Evolutionary conservation across 2,113 vertebrate genomes (phyloP).

Genomic region (Caracal caracal): DNA sequence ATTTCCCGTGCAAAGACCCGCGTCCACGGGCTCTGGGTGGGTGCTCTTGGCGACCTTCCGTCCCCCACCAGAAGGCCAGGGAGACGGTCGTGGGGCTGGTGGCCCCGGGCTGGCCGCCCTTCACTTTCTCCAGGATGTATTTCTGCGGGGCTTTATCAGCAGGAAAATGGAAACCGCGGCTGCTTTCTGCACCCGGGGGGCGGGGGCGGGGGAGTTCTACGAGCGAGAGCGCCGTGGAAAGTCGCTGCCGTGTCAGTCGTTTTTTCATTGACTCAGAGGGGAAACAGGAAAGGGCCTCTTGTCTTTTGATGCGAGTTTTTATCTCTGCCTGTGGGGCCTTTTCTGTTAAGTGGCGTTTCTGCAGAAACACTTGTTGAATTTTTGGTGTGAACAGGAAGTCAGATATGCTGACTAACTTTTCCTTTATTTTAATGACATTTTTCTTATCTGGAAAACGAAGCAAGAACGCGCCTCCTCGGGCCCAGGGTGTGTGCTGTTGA

Average conservation of each 20-base stretch:
- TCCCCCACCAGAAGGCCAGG: not conserved
- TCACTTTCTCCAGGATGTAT: not conserved
- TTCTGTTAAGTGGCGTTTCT: not conserved
- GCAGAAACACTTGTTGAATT: not conserved
- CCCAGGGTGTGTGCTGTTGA: not conserved
- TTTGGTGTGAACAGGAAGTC: slow-evolving; percentile 63
- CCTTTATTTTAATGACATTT: slow-evolving; percentile 44
- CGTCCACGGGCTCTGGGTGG: fast-evolving
- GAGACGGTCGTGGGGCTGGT: not conserved
- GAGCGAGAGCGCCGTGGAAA: not conserved
- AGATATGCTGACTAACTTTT: slow-evolving; percentile 57
- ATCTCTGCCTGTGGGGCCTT: not conserved
- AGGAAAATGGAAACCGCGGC: slow-evolving; percentile 31
- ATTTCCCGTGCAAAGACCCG: not conserved
- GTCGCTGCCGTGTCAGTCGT: not conserved
- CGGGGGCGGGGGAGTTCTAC: not conserved
- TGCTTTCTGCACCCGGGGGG: not conserved
- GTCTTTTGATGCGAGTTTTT: slow-evolving; percentile 27
- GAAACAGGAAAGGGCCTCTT: slow-evolving; percentile 63
- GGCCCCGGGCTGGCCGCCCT: not conserved
- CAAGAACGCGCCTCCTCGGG: not conserved
- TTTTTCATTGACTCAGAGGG: not conserved
- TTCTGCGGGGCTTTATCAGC: slow-evolving; percentile 36
- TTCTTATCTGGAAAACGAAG: slow-evolving; percentile 14
- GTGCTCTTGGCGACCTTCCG: fast-evolving